A percentile compares a stretch with the other conserved stretches of the same genome.
Conservation (phyloP, 2,113 vertebrate genomes). For the Thermophis baileyi region DNA sequence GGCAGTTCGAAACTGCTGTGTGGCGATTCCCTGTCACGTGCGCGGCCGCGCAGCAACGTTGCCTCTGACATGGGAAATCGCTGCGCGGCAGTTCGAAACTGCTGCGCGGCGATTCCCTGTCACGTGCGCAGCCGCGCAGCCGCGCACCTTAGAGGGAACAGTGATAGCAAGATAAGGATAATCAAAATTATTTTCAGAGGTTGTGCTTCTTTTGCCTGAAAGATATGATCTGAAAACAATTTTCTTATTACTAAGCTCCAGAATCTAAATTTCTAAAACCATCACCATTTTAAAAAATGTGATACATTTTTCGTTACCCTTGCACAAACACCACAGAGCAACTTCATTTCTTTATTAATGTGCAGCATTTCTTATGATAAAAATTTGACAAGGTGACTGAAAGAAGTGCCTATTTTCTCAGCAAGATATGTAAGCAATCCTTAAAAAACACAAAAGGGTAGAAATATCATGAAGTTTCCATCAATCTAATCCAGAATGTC, state of each 20-base stretch:
- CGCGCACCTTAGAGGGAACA: too few species aligned
- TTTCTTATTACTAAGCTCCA: constrained; percentile 3
- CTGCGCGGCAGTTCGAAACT: too few species aligned
- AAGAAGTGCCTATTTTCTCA: background rate
- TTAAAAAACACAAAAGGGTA: background rate
- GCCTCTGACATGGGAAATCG: too few species aligned
- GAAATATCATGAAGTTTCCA: background rate
- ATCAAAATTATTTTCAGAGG: background rate
- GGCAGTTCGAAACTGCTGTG: too few species aligned
- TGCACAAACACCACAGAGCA: background rate
- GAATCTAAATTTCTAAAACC: background rate
- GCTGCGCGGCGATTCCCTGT: too few species aligned
- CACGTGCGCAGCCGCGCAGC: too few species aligned
- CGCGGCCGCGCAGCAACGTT: too few species aligned
- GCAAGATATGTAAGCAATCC: background rate
- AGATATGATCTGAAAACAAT: background rate
- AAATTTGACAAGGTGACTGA: background rate
- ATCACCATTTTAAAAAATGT: background rate
- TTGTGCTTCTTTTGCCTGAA: background rate
- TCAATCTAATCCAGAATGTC: background rate
- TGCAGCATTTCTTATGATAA: background rate
- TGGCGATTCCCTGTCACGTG: too few species aligned
- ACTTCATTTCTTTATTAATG: background rate
- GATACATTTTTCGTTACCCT: too few species aligned
- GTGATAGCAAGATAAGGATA: background rate